Evolutionary conservation across 2,113 vertebrate species (phyloP).

Genomic region (Tragelaphus imberbis): DNA sequence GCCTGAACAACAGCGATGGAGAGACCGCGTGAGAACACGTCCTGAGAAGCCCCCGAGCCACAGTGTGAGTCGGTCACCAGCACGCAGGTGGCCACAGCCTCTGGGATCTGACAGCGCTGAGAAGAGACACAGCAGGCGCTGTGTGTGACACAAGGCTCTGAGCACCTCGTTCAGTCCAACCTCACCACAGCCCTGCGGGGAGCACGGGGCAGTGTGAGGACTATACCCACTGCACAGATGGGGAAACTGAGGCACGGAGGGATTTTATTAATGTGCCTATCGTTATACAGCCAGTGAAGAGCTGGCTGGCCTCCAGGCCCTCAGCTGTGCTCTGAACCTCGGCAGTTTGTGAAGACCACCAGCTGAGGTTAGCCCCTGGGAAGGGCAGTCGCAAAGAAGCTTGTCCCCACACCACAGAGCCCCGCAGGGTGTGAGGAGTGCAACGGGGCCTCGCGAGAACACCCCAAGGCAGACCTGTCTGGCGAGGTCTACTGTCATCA

Average conservation of each 20-base stretch:
- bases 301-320: background rate
- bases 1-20: background rate
- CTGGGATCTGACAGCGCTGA: accelerated
- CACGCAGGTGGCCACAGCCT: background rate
- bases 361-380: accelerated
- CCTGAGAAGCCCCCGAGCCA: accelerated
- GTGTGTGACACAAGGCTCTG: accelerated
- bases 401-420: background rate
- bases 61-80: too few relatives aligned
- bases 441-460: accelerated
- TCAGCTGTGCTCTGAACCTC: background rate
- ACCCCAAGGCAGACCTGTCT: background rate
- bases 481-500: background rate
- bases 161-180: accelerated
- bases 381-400: too few relatives aligned
- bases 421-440: background rate
- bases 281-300: accelerated
- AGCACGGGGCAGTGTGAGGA: accelerated
- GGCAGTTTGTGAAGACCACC: background rate
- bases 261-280: background rate
- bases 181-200: background rate
- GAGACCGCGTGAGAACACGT: accelerated
- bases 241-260: background rate
- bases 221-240: background rate
- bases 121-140: accelerated